phyloP scores from a whole-genome alignment of 2,113 vertebrate species.

The Brienomyrus longianalis region DNA sequence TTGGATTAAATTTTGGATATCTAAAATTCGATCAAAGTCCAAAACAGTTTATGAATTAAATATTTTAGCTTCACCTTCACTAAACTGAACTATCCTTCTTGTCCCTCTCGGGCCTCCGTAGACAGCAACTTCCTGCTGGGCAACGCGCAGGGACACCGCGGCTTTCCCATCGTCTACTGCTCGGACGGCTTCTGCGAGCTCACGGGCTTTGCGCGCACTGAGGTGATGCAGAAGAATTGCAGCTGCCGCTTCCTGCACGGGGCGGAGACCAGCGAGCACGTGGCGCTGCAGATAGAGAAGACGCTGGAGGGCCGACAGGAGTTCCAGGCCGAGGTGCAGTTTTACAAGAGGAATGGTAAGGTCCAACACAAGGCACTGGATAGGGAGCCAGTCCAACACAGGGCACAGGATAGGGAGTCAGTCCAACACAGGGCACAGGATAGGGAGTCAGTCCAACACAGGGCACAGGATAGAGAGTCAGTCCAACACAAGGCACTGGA shows the following conservation, averaged over 20 bases:
- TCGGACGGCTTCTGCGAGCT: constrained; percentile 93
- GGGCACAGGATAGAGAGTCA: neutral
- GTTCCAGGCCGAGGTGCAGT: constrained; percentile 80
- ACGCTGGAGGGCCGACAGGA: constrained; percentile 82
- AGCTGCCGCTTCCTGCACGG: constrained; percentile 85
- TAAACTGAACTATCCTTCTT: neutral
- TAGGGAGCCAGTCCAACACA: no score
- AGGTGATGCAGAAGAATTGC: constrained; percentile 95
- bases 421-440: no score
- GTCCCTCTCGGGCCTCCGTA: constrained; percentile 41
- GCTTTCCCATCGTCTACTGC: constrained; percentile 91
- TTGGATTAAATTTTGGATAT: neutral
- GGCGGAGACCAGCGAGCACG: constrained; percentile 73
- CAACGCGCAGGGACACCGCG: constrained; percentile 77
- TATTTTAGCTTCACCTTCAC: neutral
- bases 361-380: no score
- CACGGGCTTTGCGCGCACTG: constrained; percentile 79
- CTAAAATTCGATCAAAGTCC: neutral
- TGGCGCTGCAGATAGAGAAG: constrained; percentile 75
- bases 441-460: no score
- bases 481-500: no score
- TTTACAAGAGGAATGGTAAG: constrained; percentile 87
- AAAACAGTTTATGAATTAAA: neutral
- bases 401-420: neutral
- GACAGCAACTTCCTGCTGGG: constrained; percentile 97